These are phyloP conservation scores for Phanerotoma sp. DNA, from an alignment of 2,888 invertebrate species.

Conservation along the genomic window DNA sequence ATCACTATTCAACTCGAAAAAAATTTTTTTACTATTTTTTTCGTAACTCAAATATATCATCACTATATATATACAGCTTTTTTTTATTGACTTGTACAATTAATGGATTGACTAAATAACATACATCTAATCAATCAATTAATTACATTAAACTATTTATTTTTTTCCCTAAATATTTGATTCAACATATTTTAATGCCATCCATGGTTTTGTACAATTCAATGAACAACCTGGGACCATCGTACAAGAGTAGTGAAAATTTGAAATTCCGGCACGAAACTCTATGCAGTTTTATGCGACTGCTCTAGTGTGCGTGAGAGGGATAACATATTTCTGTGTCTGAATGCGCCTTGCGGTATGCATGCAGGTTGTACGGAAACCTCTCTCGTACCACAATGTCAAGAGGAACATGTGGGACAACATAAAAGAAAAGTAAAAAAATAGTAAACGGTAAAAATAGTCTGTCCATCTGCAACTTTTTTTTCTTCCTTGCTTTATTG, in stretches of 20 bases:
- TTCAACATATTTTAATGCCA: background rate
- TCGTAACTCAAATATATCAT: no score
- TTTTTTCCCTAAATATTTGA: background rate
- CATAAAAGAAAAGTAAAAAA: background rate
- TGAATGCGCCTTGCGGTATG: background rate
- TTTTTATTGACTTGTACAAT: no score
- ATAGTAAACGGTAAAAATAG: background rate
- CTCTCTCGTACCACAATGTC: background rate
- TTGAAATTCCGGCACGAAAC: constrained; percentile 5
- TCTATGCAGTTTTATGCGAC: background rate
- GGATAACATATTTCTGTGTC: constrained; percentile 2
- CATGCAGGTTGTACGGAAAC: constrained; percentile 1
- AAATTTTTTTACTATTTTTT: no score
- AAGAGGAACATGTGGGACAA: background rate
- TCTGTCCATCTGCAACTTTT: no score
- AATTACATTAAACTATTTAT: no score
- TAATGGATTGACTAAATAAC: no score
- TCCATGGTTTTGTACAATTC: background rate
- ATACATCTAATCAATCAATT: no score
- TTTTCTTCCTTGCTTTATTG: no score
- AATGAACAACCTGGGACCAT: constrained; percentile 2
- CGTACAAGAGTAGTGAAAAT: background rate
- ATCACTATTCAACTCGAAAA: no score
- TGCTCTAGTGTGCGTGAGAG: background rate
- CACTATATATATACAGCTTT: no score